Conservation (phyloP, 2,113 vertebrate genomes). For the Rafetus swinhoei region DNA sequence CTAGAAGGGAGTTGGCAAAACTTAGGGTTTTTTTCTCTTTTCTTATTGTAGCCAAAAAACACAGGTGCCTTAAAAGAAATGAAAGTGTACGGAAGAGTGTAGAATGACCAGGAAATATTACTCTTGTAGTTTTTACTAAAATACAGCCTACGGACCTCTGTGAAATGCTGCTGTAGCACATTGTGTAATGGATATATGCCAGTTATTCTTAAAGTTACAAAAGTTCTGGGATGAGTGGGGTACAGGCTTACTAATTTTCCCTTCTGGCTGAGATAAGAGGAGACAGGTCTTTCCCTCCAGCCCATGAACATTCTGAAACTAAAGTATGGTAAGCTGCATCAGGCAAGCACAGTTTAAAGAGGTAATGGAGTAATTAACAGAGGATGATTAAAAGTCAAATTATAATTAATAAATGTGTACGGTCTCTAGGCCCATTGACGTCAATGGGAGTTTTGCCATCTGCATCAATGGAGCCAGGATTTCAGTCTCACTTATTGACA, state of each 20-base stretch:
- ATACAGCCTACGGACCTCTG: constrained; percentile 12
- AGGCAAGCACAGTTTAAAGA: not conserved
- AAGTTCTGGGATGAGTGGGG: not conserved
- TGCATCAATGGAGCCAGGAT: not conserved
- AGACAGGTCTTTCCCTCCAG: not conserved
- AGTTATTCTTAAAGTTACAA: constrained; percentile 7
- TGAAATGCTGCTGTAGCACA: constrained; percentile 25
- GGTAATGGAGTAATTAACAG: not conserved
- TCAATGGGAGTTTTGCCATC: not conserved
- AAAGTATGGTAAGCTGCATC: not conserved
- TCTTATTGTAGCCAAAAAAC: constrained; percentile 62
- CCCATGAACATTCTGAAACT: not conserved
- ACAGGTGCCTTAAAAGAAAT: constrained; percentile 74
- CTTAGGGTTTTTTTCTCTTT: not conserved
- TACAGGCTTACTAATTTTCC: not conserved
- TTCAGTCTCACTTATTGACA: not conserved
- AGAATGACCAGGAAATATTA: constrained; percentile 42
- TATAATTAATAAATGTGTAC: not conserved
- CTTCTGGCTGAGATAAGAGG: not conserved
- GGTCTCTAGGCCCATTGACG: not conserved
- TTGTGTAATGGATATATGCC: not conserved
- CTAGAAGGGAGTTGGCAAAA: not conserved
- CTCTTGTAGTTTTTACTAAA: not conserved
- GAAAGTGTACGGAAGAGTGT: constrained; percentile 10
- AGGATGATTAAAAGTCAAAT: not conserved